Percentiles rank a stretch among this genome's conserved stretches.
Evolutionary conservation across 2,888 invertebrate genomes (phyloP).

Genomic region (Ligdia adustata): DNA sequence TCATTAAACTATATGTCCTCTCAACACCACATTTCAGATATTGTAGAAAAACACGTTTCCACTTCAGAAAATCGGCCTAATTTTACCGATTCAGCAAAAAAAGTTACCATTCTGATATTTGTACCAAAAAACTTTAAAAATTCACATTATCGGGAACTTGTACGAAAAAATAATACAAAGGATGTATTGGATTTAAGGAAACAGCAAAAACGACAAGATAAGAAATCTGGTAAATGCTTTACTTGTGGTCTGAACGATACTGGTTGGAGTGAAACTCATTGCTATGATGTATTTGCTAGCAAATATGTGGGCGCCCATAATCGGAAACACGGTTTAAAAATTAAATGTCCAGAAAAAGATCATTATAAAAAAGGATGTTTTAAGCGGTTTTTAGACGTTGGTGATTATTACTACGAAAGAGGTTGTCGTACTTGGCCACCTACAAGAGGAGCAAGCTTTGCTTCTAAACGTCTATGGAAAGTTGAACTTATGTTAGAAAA

Average conservation of each 20-base stretch:
- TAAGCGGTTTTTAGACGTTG: constrained; percentile 49
- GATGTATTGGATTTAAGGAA: not conserved
- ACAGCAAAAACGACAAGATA: not conserved
- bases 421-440: constrained; percentile 53
- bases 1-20: no score
- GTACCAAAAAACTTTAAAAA: constrained; percentile 13
- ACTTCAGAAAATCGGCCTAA: no score
- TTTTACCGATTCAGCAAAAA: not conserved
- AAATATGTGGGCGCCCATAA: no score
- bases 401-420: constrained; percentile 46
- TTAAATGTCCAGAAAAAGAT: not conserved
- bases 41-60: no score
- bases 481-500: constrained; percentile 42
- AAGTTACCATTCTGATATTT: constrained; percentile 14
- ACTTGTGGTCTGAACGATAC: constrained; percentile 42
- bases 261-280: constrained; percentile 32
- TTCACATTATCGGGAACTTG: no score
- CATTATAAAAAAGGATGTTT: constrained; percentile 30
- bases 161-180: no score
- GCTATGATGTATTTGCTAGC: constrained; percentile 26
- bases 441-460: constrained; percentile 37
- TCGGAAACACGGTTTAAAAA: no score
- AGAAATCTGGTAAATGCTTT: constrained; percentile 37
- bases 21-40: no score
- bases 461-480: constrained; percentile 36